Conservation (phyloP, 2,797 vertebrate species). For the Rousettus madagascariensis region DNA sequence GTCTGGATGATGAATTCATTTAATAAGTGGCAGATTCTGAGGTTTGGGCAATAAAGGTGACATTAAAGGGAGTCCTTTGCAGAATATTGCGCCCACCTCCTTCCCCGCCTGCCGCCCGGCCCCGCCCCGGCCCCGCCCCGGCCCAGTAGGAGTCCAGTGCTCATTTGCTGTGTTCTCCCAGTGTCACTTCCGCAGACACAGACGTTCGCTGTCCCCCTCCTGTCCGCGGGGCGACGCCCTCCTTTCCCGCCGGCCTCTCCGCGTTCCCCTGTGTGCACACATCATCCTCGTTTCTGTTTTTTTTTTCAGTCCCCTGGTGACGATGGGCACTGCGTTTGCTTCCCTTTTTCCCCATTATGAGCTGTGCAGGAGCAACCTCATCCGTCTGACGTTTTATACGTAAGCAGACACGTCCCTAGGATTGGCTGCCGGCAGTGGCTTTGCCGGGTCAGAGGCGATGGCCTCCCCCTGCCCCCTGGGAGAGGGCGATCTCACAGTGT, state of each 20-base stretch:
- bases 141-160: neutral
- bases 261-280: fast-evolving
- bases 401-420: neutral
- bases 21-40: neutral
- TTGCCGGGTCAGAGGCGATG: neutral
- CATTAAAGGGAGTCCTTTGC: neutral
- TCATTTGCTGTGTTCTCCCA: too few species aligned
- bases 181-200: neutral
- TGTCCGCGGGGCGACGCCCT: too few species aligned
- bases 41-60: neutral
- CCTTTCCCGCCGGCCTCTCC: neutral
- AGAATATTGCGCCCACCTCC: neutral
- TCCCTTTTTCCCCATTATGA: neutral
- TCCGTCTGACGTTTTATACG: fast-evolving
- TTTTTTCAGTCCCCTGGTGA: neutral
- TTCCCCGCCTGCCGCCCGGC: neutral
- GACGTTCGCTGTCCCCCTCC: neutral
- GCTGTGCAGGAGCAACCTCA: fast-evolving
- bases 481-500: neutral
- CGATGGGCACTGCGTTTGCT: neutral
- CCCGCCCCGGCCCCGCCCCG: too few species aligned
- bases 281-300: fast-evolving
- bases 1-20: neutral
- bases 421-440: neutral
- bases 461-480: neutral